Evolutionary conservation across 1,140 invertebrate genomes (phyloP), one percentile per base, ranked within the genome.

Genomic region (Lordiphosa clarofinis): DNA sequence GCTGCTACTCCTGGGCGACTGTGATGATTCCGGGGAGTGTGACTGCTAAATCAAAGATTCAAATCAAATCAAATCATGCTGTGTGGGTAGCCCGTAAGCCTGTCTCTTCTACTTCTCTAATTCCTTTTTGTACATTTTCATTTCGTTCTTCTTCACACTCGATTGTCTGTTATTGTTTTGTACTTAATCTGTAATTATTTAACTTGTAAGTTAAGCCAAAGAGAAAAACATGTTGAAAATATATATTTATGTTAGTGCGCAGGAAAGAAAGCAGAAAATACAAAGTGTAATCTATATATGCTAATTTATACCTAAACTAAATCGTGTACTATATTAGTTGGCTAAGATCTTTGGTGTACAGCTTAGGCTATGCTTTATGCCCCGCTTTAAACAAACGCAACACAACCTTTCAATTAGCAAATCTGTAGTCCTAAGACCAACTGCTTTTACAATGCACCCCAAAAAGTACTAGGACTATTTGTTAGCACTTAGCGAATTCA

Each of bases 181-280:
- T 84, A 84, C 73, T 86, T 84, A 84, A 86, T 72, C 35, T 55
- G 60, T 71, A 82, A 70, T 49, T 68, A 63, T 72, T 67, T 65
- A 66, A 68, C 70, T 72, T 72, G 84, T 86, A 84, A 84, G 78
- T 78, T 84, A 84, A 84, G 78, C 78, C 78, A 84, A 84, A 84
- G 78, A 73, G 43, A 68, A 62, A 73, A 81, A 74, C 74, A 81
- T 71, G 73, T 78, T 84, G 50, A 54, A 82, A 78, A 74, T 59
- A 73, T 59, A 73, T 61, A 65, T 60, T 49, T 59, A 62, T 56
- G 60, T 57, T 63, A 69, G 54, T 54, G 56, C 61, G 79, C 78
- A 81, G 74, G 81, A 59, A 73, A 60, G 65, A 82, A 72, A 82
- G 75, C 49, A 55, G 38, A 81, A 82, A 82, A 84, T 76, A 76